Percentiles rank a stretch among this genome's conserved stretches.
Evolutionary conservation across 1,140 invertebrate genomes (phyloP).

Genomic region (Chironomus tepperi): DNA sequence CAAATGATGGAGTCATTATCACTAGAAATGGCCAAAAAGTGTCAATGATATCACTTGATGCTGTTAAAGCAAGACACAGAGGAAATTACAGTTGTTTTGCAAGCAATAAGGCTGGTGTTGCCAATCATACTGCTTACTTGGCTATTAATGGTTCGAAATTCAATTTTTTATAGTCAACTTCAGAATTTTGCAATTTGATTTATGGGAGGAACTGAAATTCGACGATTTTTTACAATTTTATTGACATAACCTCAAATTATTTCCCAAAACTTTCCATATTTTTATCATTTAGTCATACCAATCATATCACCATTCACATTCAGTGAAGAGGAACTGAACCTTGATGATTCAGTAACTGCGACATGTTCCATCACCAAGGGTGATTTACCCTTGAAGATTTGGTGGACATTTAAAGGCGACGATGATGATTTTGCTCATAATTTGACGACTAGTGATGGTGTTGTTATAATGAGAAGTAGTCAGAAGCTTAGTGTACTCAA

Average conservation of each 20-base stretch:
- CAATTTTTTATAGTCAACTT: neutral
- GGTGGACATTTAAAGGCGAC: slow-evolving; percentile 47
- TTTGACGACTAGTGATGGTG: slow-evolving; percentile 33
- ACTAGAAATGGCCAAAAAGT: slow-evolving; percentile 41
- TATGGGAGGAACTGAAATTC: too few species aligned
- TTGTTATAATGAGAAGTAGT: slow-evolving; percentile 41
- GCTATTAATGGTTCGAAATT: slow-evolving; percentile 48
- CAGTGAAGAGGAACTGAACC: slow-evolving; percentile 59
- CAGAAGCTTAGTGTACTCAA: slow-evolving; percentile 37
- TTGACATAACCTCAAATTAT: neutral
- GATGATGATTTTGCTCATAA: slow-evolving; percentile 29
- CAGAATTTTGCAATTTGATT: neutral
- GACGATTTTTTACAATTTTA: neutral
- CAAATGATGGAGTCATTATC: slow-evolving; percentile 34
- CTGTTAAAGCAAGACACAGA: slow-evolving; percentile 42
- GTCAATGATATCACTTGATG: slow-evolving; percentile 51
- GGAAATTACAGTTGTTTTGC: slow-evolving; percentile 53
- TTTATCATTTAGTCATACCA: slow-evolving; percentile 36
- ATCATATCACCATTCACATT: slow-evolving; percentile 53
- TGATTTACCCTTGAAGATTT: slow-evolving; percentile 58
- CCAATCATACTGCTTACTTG: slow-evolving; percentile 40
- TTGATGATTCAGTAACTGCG: slow-evolving; percentile 64
- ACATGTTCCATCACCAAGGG: slow-evolving; percentile 65
- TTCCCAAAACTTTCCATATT: neutral
- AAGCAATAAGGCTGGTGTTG: slow-evolving; percentile 45